A percentile compares a stretch with the other conserved stretches of the same genome.
phyloP scores from a whole-genome alignment of 2,113 vertebrate species.

The Pelvicachromis taeniatus region DNA sequence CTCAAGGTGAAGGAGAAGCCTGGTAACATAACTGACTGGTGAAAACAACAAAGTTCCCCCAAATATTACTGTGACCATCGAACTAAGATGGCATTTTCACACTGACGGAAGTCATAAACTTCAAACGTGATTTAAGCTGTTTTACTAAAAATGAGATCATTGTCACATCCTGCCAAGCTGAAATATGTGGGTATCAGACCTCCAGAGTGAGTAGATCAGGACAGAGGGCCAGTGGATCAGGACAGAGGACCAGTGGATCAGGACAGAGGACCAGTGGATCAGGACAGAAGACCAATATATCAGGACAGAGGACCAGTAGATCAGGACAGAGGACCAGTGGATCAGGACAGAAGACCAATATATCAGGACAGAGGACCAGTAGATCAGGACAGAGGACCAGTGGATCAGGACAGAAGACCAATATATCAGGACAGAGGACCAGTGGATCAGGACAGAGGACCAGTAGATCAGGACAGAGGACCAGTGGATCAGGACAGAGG shows the following conservation, averaged over 20 bases:
- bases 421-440: no score
- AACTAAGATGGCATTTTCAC: neutral
- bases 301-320: no score
- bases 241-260: neutral
- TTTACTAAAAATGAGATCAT: neutral
- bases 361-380: no score
- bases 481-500: no score
- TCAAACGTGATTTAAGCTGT: neutral
- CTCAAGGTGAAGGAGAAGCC: slow-evolving; percentile 5
- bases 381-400: no score
- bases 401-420: no score
- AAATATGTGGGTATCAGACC: neutral
- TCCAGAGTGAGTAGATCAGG: neutral
- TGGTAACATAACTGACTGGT: neutral
- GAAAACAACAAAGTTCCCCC: neutral
- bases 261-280: no score
- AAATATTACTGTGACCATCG: neutral
- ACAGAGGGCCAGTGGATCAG: neutral
- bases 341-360: no score
- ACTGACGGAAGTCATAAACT: neutral
- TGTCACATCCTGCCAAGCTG: neutral
- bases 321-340: no score
- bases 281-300: no score
- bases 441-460: no score
- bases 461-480: no score